Evolutionary conservation across 2,113 vertebrate genomes (phyloP).

Genomic region (Brachypodius melanocephalos): DNA sequence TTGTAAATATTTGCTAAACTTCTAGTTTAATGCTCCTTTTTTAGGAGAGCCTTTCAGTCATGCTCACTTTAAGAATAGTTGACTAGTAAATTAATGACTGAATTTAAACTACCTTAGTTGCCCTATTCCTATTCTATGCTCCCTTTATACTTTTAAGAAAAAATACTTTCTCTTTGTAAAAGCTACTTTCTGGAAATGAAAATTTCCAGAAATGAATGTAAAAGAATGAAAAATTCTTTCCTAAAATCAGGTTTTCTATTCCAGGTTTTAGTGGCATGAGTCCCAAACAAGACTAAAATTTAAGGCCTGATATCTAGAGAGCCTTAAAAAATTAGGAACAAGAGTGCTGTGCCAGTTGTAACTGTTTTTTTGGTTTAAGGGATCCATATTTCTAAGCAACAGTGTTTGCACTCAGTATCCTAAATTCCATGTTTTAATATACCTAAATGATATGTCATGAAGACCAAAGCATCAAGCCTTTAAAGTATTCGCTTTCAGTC

Average conservation of each 20-base stretch:
- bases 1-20: background rate
- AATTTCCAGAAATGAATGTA: too few relatives aligned
- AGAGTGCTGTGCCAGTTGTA: background rate
- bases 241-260: background rate
- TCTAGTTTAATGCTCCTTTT: background rate
- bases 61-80: background rate
- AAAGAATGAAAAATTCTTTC: background rate
- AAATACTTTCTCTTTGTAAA: background rate
- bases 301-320: background rate
- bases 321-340: conserved; percentile 5
- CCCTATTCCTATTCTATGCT: background rate
- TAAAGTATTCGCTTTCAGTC: background rate
- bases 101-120: background rate
- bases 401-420: background rate
- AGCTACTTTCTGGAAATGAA: background rate
- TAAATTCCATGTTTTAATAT: background rate
- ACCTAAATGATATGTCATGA: background rate
- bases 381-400: background rate
- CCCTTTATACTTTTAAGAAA: background rate
- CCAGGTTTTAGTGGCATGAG: background rate
- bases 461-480: background rate
- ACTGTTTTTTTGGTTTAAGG: background rate
- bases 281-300: background rate
- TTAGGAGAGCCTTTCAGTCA: background rate
- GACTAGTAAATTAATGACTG: background rate